These are phyloP conservation scores for Lepidostoma basale DNA, from an alignment of 1,140 invertebrate genomes.

Conservation along the genomic window DNA sequence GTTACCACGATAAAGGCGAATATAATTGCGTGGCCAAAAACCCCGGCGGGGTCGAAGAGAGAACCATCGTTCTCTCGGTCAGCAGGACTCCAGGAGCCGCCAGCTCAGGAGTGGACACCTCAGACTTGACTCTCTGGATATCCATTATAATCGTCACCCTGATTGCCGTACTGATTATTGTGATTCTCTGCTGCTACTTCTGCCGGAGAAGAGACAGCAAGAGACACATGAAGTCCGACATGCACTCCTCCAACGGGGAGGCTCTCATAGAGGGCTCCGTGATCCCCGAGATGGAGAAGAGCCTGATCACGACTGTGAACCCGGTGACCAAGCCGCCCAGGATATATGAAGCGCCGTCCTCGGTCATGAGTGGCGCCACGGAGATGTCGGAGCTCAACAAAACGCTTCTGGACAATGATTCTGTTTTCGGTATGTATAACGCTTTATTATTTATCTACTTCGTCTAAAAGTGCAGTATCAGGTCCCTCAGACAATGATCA, in stretches of 20 bases:
- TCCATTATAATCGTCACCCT: constrained; percentile 64
- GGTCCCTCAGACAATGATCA: too few species aligned
- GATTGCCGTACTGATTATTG: constrained; percentile 65
- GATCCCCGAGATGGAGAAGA: constrained; percentile 77
- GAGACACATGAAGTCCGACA: constrained; percentile 63
- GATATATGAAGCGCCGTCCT: constrained; percentile 71
- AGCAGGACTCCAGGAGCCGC: constrained; percentile 57
- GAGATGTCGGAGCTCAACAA: constrained; percentile 81
- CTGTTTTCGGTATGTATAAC: constrained; percentile 70
- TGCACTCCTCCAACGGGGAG: constrained; percentile 65
- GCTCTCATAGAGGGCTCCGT: constrained; percentile 62
- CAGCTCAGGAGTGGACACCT: constrained; percentile 54
- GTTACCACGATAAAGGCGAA: constrained; percentile 78
- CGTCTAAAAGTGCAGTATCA: too few species aligned
- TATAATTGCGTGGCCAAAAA: constrained; percentile 90
- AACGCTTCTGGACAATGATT: constrained; percentile 74
- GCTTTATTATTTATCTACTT: too few species aligned
- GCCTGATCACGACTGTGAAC: constrained; percentile 79
- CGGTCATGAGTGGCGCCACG: constrained; percentile 70
- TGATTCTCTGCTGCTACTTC: constrained; percentile 71
- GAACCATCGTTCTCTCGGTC: constrained; percentile 71
- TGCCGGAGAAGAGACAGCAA: constrained; percentile 63
- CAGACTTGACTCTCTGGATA: constrained; percentile 58
- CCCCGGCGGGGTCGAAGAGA: constrained; percentile 79
- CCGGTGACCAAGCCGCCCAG: constrained; percentile 79